Evolutionary conservation across 1,140 invertebrate genomes (phyloP).

Genomic region (Drosophila busckii): DNA sequence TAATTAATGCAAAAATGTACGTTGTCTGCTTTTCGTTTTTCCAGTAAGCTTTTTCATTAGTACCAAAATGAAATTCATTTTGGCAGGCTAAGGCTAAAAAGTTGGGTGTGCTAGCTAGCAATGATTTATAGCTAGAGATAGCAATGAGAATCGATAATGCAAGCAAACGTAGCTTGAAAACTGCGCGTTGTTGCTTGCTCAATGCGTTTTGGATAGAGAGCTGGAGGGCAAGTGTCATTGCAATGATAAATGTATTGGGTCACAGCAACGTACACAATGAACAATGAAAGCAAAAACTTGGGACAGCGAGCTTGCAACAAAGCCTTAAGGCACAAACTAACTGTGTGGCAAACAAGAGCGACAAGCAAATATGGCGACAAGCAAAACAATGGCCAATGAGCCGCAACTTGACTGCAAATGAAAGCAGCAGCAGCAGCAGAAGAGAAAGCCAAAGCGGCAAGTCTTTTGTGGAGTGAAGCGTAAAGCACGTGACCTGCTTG

Average conservation of each 20-base stretch:
- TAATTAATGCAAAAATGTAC: conserved; percentile 48
- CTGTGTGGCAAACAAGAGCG: not conserved
- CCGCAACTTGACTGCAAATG: too few relatives aligned
- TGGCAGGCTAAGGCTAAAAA: conserved; percentile 6
- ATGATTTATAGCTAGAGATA: too few relatives aligned
- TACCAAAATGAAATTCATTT: conserved; percentile 53
- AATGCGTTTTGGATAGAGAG: conserved; percentile 1
- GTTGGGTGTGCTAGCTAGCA: too few relatives aligned
- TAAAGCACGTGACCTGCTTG: too few relatives aligned
- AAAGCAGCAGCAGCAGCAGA: not conserved
- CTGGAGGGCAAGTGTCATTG: conserved; percentile 44
- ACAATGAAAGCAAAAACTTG: conserved; percentile 60
- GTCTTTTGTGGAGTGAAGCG: too few relatives aligned
- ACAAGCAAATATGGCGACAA: conserved; percentile 21
- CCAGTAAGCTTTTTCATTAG: conserved; percentile 4
- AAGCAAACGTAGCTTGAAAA: too few relatives aligned
- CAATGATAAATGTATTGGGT: conserved; percentile 70
- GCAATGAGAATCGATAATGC: too few relatives aligned
- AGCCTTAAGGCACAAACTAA: conserved; percentile 3
- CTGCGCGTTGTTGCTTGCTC: conserved; percentile 30
- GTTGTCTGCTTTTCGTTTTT: conserved; percentile 16
- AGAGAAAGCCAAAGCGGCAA: not conserved
- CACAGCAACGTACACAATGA: conserved; percentile 30
- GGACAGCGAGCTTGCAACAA: too few relatives aligned
- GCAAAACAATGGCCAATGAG: conserved; percentile 23